A percentile compares a stretch with the other conserved stretches of the same genome.
These are phyloP conservation scores for Ameiurus melas DNA, from an alignment of 2,113 vertebrate species.

Conservation along the genomic window DNA sequence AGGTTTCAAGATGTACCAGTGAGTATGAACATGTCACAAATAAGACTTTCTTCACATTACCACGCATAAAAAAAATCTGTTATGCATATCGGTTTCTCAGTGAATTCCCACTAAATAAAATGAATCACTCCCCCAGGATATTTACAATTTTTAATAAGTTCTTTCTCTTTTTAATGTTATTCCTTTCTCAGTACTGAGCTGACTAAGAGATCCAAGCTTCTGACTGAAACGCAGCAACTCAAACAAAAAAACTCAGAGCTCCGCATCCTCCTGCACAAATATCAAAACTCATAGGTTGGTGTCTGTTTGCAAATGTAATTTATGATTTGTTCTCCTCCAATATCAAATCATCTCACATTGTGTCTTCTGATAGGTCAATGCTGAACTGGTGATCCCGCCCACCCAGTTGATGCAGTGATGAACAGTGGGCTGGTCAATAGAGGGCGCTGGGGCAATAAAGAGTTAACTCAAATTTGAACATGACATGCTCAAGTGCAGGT, in stretches of 20 bases:
- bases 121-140: not conserved
- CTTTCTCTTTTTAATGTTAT: not conserved
- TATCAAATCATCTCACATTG: not conserved
- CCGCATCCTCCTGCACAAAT: constrained; percentile 72
- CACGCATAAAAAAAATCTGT: not conserved
- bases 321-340: not conserved
- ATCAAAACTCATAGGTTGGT: constrained; percentile 64
- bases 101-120: not conserved
- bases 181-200: constrained; percentile 67
- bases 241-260: constrained; percentile 77
- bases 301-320: not conserved
- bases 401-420: constrained; percentile 58
- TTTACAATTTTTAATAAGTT: not conserved
- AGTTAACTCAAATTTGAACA: no score
- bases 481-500: no score
- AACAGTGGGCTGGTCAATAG: no score
- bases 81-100: not conserved
- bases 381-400: constrained; percentile 68
- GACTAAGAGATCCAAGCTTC: constrained; percentile 68
- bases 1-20: constrained; percentile 78
- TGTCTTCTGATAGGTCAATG: constrained; percentile 66
- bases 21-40: constrained; percentile 54
- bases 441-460: no score
- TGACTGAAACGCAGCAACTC: constrained; percentile 66
- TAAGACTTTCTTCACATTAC: not conserved